Base-by-base conservation (phyloP, 2,113 vertebrate genomes). In the Periophthalmodon schlosseri region DNA sequence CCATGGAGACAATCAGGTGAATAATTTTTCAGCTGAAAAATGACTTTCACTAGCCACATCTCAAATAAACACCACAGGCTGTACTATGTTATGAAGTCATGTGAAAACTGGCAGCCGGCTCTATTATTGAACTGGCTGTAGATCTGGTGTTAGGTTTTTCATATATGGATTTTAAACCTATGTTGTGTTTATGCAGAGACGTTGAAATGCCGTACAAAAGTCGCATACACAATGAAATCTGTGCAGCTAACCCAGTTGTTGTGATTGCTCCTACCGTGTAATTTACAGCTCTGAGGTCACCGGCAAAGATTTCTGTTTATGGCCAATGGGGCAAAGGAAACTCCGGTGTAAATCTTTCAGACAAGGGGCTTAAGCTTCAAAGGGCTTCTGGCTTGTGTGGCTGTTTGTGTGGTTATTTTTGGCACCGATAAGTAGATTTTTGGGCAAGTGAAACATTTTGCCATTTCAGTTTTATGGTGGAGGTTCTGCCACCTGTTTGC, bases 281-380 rank as follows among this genome's bases (percentile, higher is more conserved):
- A 86, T 82, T 88, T 82, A 73, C 23, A n/a, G 65, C 36, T 36
- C 57, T 78, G 70, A 71, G 73, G 72, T 80, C 75, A 75, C 49
- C 70, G 47, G 33, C 13, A 73, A 71, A 64, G 61, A n/a, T 66
- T 67, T 15, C 34, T 70, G 44, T 81, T 73, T 73, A 58, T 18
- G 23, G 58, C 67, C 2, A 39, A 7, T 39, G 67, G 57, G 44
- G 50, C 54, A 23, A 34, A n/a, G 71, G 72, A 56, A 50, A 49
- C 4, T 21, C 58, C 33, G 5, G 34, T 71, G 39, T 65, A 63
- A 56, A 24, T 74, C 47, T 47, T 76, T 16, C 63, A 76, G 44
- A 79, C 49, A 20, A 24, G n/a, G 66, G 56, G 12, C 69, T 49
- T 44, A 44, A 66, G 24, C 56, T n/a, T 20, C 10, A 7, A 66